phyloP scores from a whole-genome alignment of 35 echinoderm and acorn worm species.

The Strongylocentrotus purpuratus region DNA sequence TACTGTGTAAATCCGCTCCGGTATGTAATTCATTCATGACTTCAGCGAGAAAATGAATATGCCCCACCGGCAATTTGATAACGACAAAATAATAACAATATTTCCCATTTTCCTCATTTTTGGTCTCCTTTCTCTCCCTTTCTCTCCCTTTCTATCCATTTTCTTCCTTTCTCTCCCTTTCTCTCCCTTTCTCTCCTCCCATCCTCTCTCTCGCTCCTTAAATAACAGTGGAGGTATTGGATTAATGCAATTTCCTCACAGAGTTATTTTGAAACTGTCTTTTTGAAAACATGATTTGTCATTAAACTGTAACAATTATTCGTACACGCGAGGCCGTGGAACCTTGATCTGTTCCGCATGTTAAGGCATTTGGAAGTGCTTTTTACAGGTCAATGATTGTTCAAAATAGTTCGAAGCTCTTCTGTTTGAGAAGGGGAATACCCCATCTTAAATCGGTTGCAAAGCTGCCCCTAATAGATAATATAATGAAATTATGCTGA shows the following conservation, averaged over 20 bases:
- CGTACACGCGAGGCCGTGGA: background rate
- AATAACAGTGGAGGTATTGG: background rate
- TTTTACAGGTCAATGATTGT: too few relatives aligned
- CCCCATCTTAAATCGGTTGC: too few relatives aligned
- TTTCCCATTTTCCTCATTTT: background rate
- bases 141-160: too few relatives aligned
- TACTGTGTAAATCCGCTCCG: slow-evolving; percentile 1
- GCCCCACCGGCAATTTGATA: background rate
- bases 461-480: too few relatives aligned
- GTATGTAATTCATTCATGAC: background rate
- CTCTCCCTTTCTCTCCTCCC: background rate
- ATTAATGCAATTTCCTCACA: background rate
- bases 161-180: background rate
- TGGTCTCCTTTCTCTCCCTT: too few relatives aligned
- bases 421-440: too few relatives aligned
- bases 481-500: too few relatives aligned
- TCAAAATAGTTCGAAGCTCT: too few relatives aligned
- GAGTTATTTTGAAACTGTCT: background rate
- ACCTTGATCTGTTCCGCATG: background rate
- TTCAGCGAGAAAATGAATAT: background rate
- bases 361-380: too few relatives aligned
- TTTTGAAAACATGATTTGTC: background rate
- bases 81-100: background rate
- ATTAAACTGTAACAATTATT: background rate
- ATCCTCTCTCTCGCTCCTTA: background rate